Base-by-base conservation (phyloP, 1,140 invertebrate species). In the Choristoneura fumiferana region DNA sequence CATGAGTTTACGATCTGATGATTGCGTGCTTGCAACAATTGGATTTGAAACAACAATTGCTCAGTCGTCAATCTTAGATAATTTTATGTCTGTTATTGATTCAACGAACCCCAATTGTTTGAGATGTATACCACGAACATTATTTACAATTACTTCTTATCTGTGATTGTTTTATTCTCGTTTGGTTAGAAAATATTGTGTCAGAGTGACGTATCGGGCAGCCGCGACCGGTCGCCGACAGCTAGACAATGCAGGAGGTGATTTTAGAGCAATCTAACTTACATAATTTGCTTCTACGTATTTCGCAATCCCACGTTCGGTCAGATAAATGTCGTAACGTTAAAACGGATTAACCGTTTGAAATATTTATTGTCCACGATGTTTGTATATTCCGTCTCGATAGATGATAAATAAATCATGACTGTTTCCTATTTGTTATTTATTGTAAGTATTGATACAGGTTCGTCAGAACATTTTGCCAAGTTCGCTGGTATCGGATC, bases 71-170 rank as follows among this genome's bases (percentile, higher is more conserved):
- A 68, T 71, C 68, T 78, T 71, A 76, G 57, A 55, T 76, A 78
- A 78, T 76, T 49, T 62, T 53, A 58, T 61, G 70, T 73, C 67
- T 60, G 60, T 71, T 77, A 68, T 71, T 73, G 67, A 73, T 73
- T 68, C 45, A 62, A 63, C 45, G 58, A 58, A 10, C 22, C 29
- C 40, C 60, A 57, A 62, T 62, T 62, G 64, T 60, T 43, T 56
- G 15, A 14, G 49, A 60, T 65, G 53, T 58, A 58, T 9, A 54
- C 14, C 18, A 33, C 54, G 22, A 60, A 60, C 60, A 67, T 63
- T 63, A 67, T 61, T 63, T 58, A 55, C 49, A 58, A 67, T 67
- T 63, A 63, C 57, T 56, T 53, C 49, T 66, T 62, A 66, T 66
- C 64, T 59, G 18, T 40, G 33, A 62, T 58, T 65, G 57, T 66